Conservation (phyloP, 2,113 vertebrate species). For the Nesospiza acunhae region DNA sequence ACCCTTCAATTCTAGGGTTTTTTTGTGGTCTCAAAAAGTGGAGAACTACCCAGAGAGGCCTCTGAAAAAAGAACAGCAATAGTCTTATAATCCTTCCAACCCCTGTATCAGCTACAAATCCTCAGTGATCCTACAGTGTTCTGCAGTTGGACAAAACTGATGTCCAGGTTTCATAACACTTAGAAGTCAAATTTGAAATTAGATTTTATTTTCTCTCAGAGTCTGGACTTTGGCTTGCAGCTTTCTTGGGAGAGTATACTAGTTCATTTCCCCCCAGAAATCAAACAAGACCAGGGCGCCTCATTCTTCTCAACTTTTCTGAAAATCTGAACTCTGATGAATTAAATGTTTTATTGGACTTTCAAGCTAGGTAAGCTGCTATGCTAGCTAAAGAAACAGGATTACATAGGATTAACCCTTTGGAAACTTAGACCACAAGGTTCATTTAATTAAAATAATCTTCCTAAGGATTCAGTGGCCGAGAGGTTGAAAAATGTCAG, state of each 20-base stretch:
- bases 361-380: background rate
- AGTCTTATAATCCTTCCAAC: background rate
- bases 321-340: background rate
- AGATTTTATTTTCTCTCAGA: background rate
- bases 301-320: background rate
- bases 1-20: background rate
- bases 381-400: background rate
- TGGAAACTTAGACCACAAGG: background rate
- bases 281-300: background rate
- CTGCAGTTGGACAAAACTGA: background rate
- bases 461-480: background rate
- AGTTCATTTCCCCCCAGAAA: background rate
- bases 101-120: background rate
- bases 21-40: background rate
- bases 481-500: background rate
- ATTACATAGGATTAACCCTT: slow-evolving; percentile 8
- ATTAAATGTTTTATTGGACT: background rate
- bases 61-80: background rate
- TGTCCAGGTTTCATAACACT: background rate
- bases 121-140: background rate
- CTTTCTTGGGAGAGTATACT: background rate
- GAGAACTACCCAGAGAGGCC: background rate
- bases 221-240: background rate
- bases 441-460: slow-evolving; percentile 38
- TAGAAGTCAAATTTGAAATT: background rate